Conservation (phyloP, 2,888 invertebrate species). For the Cerastoderma edule region DNA sequence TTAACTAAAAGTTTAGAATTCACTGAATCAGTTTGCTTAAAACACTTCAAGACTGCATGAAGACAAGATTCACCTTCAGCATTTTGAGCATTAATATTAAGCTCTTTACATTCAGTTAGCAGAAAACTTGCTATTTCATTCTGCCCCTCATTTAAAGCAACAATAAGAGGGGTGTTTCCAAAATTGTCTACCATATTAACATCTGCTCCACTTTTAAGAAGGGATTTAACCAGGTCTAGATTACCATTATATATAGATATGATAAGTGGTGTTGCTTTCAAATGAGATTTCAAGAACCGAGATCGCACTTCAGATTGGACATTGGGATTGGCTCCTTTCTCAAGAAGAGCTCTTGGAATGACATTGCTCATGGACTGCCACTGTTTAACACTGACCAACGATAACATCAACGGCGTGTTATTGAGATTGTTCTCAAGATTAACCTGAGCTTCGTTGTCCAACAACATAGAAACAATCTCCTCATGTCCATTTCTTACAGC, state of each 20-base stretch:
- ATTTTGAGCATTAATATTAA: slow-evolving; percentile 38
- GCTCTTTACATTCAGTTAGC: slow-evolving; percentile 43
- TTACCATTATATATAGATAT: slow-evolving; percentile 67
- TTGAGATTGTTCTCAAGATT: slow-evolving; percentile 66
- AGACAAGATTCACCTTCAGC: slow-evolving; percentile 42
- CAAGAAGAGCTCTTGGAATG: slow-evolving; percentile 61
- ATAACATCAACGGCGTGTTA: slow-evolving; percentile 67
- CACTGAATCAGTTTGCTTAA: slow-evolving; percentile 26
- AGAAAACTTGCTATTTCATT: slow-evolving; percentile 59
- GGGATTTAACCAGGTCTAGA: slow-evolving; percentile 61
- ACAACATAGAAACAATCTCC: slow-evolving; percentile 62
- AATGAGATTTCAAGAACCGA: slow-evolving; percentile 32
- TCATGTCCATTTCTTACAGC: slow-evolving; percentile 58
- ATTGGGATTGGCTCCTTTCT: slow-evolving; percentile 66
- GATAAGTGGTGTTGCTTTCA: slow-evolving; percentile 68
- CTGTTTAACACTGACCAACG: slow-evolving; percentile 41
- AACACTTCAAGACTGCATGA: slow-evolving; percentile 60
- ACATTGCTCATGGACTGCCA: slow-evolving; percentile 53
- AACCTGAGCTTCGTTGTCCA: slow-evolving; percentile 68
- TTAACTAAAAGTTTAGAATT: slow-evolving; percentile 40
- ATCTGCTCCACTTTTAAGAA: slow-evolving; percentile 69
- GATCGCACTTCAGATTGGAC: slow-evolving; percentile 45
- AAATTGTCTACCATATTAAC: slow-evolving; percentile 62
- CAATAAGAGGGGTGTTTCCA: slow-evolving; percentile 69
- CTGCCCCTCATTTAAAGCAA: slow-evolving; percentile 60